Evolutionary conservation across 2,888 invertebrate species (phyloP).

Genomic region (Rotaria magnacalcarata): DNA sequence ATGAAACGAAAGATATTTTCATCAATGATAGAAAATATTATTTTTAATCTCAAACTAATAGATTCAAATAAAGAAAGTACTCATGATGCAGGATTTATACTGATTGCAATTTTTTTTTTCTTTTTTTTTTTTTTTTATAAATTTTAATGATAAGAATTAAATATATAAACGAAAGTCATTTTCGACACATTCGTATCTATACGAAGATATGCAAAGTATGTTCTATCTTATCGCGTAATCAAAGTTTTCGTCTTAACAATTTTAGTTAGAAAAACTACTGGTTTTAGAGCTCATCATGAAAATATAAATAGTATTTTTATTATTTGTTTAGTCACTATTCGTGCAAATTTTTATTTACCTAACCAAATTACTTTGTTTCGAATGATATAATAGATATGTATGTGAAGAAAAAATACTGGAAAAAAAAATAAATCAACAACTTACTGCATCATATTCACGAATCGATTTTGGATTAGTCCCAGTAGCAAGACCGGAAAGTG

Average conservation of each 20-base stretch:
- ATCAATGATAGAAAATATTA: no score
- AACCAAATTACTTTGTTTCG: no score
- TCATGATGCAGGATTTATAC: no score
- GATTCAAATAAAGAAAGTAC: no score
- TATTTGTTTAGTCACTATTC: no score
- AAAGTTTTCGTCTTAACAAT: not conserved
- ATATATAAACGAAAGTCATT: not conserved
- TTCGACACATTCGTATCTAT: not conserved
- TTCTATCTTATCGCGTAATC: not conserved
- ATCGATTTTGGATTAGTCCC: not conserved
- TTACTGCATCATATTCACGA: not conserved
- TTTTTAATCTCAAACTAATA: no score
- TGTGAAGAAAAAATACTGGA: no score
- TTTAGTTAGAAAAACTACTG: not conserved
- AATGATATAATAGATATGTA: no score
- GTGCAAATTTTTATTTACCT: no score
- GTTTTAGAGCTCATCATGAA: no score
- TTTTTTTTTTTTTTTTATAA: not conserved
- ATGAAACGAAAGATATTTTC: no score
- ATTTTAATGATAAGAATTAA: not conserved
- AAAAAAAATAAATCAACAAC: not conserved
- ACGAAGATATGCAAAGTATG: not conserved
- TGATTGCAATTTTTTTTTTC: not conserved
- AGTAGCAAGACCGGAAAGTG: not conserved
- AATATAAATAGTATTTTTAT: no score